Conservation (phyloP, 1,140 invertebrate species). For the Trialeurodes vaporariorum region DNA sequence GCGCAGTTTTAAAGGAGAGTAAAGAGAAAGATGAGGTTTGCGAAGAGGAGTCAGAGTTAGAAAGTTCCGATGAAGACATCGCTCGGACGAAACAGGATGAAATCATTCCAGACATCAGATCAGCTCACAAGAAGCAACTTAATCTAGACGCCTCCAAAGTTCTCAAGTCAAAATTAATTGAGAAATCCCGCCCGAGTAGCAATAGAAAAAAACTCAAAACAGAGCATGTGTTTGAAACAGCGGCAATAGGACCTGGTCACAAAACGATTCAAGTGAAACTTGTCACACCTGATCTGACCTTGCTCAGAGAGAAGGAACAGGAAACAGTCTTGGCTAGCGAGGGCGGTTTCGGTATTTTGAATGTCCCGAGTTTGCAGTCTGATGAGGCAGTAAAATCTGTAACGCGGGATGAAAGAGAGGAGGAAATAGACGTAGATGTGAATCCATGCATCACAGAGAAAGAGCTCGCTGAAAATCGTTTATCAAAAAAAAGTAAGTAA, state of each 20-base stretch:
- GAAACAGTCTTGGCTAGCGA: conserved; percentile 7
- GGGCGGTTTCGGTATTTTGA: conserved; percentile 40
- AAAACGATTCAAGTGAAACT: background rate
- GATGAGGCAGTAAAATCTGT: conserved; percentile 24
- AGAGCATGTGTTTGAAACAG: conserved; percentile 51
- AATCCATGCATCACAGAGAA: conserved; percentile 45
- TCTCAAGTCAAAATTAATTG: background rate
- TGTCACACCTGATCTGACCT: background rate
- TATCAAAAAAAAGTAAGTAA: conserved; percentile 45
- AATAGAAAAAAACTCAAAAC: conserved; percentile 38
- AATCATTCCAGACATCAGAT: conserved; percentile 35
- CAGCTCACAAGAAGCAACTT: conserved; percentile 14
- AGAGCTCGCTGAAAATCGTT: conserved; percentile 52
- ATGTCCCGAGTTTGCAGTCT: conserved; percentile 29
- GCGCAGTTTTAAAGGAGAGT: conserved; percentile 8
- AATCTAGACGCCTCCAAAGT: conserved; percentile 9
- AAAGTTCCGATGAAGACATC: conserved; percentile 50
- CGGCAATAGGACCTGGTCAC: conserved; percentile 6
- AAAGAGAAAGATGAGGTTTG: conserved; percentile 17
- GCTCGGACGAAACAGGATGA: conserved; percentile 43
- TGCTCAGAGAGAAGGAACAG: background rate
- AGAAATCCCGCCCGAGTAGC: background rate
- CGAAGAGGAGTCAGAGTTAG: conserved; percentile 67
- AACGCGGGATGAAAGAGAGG: conserved; percentile 21
- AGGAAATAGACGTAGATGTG: conserved; percentile 18